Conservation (phyloP, 2,797 vertebrate genomes). For the Parambassis ranga region DNA sequence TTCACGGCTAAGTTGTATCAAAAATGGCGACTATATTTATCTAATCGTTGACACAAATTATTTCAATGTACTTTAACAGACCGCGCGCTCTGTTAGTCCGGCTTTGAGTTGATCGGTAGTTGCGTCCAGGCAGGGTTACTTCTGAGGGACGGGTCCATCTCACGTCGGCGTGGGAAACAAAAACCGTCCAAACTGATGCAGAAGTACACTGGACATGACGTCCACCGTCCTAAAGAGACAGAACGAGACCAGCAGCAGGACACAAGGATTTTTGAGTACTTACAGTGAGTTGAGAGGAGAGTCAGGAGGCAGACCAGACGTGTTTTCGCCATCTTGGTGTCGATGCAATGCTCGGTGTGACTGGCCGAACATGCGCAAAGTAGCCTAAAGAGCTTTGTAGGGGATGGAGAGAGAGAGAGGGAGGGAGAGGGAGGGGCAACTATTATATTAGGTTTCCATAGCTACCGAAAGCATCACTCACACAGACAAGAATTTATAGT, state of each 20-base stretch:
- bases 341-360: slow-evolving; percentile 74
- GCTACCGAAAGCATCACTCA: slow-evolving; percentile 79
- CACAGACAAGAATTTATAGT: slow-evolving; percentile 64
- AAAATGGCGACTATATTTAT: slow-evolving; percentile 42
- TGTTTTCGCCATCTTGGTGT: slow-evolving; percentile 87
- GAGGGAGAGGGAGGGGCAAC: neutral
- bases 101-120: slow-evolving; percentile 50
- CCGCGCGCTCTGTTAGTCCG: neutral
- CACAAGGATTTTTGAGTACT: slow-evolving; percentile 62
- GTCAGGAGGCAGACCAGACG: slow-evolving; percentile 78
- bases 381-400: slow-evolving; percentile 69
- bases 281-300: slow-evolving; percentile 83
- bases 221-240: neutral
- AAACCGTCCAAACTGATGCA: neutral
- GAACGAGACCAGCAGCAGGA: neutral
- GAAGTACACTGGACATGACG: neutral
- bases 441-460: slow-evolving; percentile 77
- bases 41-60: slow-evolving; percentile 12
- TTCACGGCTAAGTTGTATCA: slow-evolving; percentile 8
- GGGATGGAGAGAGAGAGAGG: slow-evolving; percentile 55
- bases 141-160: no score
- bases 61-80: neutral
- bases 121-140: slow-evolving; percentile 26
- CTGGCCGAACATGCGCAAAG: slow-evolving; percentile 82
- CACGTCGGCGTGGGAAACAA: no score